phyloP scores from a whole-genome alignment of 2,797 vertebrate genomes.

The Rhinogobio ventralis region DNA sequence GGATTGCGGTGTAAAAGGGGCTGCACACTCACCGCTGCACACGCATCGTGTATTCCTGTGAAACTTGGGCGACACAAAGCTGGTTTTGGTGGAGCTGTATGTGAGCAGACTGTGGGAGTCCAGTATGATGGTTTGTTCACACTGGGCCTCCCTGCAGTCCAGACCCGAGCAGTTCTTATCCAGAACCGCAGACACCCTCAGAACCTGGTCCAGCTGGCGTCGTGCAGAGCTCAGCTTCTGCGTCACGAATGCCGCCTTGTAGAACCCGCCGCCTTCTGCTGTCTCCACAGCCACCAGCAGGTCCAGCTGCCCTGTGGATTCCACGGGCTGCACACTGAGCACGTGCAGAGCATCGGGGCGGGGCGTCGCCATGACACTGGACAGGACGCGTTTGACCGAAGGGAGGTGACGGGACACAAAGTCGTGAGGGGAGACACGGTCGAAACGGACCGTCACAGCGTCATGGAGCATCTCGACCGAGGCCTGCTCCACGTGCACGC shows the following conservation, averaged over 20 bases:
- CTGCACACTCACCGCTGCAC: slow-evolving; percentile 85
- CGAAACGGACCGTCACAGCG: slow-evolving; percentile 93
- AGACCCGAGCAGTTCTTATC: slow-evolving; percentile 97
- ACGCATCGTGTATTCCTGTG: slow-evolving; percentile 90
- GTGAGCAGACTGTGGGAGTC: slow-evolving; percentile 92
- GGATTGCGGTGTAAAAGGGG: neutral
- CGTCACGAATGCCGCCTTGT: slow-evolving; percentile 92
- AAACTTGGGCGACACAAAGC: slow-evolving; percentile 87
- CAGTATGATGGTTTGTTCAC: slow-evolving; percentile 89
- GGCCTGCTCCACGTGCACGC: slow-evolving; percentile 90
- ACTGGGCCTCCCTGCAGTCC: slow-evolving; percentile 93
- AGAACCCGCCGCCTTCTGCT: slow-evolving; percentile 82
- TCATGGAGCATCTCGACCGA: slow-evolving; percentile 89
- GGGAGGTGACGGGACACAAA: slow-evolving; percentile 91
- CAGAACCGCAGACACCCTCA: slow-evolving; percentile 90
- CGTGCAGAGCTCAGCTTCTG: slow-evolving; percentile 93
- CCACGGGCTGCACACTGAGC: slow-evolving; percentile 94
- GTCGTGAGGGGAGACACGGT: slow-evolving; percentile 88
- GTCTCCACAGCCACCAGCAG: slow-evolving; percentile 92
- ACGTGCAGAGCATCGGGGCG: slow-evolving; percentile 88
- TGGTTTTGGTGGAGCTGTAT: slow-evolving; percentile 84
- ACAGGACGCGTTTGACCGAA: slow-evolving; percentile 83
- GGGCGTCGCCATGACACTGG: slow-evolving; percentile 83
- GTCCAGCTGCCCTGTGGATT: slow-evolving; percentile 89
- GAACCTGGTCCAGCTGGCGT: slow-evolving; percentile 88